Evolutionary conservation across 1,140 invertebrate genomes (phyloP).

Genomic region (Lepidotrigona ventralis): DNA sequence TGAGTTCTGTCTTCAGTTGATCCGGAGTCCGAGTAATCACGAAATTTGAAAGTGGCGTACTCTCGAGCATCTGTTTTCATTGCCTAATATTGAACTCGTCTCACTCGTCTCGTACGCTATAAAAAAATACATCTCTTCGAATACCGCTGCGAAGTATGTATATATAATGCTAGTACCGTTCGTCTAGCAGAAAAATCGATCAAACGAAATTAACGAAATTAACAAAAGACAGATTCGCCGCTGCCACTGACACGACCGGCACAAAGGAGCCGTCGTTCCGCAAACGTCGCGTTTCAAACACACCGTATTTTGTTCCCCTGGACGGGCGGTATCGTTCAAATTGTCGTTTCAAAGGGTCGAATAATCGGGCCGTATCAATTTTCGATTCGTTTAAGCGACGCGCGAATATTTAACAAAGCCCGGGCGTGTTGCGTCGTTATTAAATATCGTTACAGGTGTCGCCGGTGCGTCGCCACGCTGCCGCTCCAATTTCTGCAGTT

Average conservation of each 20-base stretch:
- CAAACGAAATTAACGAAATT: neutral
- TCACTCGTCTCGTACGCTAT: too few relatives aligned
- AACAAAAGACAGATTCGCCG: neutral
- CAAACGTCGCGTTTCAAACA: neutral
- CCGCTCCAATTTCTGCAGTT: neutral
- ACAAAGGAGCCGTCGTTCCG: neutral
- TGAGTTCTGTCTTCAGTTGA: neutral
- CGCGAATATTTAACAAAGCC: neutral
- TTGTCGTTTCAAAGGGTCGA: neutral
- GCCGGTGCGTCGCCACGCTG: neutral
- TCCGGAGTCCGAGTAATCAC: too few relatives aligned
- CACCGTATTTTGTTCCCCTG: neutral
- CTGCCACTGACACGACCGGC: neutral
- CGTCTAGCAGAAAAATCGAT: neutral
- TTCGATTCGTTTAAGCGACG: constrained; percentile 1
- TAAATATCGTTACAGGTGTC: constrained; percentile 2
- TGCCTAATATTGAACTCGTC: too few relatives aligned
- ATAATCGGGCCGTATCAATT: neutral
- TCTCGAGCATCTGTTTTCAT: neutral
- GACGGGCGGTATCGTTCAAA: neutral
- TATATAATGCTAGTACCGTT: neutral
- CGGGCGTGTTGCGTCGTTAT: neutral
- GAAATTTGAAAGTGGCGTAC: too few relatives aligned
- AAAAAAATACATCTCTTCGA: neutral
- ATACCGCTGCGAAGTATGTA: too few relatives aligned